Base-by-base conservation (phyloP, 2,888 invertebrate species). In the Liposcelis brunnea region DNA sequence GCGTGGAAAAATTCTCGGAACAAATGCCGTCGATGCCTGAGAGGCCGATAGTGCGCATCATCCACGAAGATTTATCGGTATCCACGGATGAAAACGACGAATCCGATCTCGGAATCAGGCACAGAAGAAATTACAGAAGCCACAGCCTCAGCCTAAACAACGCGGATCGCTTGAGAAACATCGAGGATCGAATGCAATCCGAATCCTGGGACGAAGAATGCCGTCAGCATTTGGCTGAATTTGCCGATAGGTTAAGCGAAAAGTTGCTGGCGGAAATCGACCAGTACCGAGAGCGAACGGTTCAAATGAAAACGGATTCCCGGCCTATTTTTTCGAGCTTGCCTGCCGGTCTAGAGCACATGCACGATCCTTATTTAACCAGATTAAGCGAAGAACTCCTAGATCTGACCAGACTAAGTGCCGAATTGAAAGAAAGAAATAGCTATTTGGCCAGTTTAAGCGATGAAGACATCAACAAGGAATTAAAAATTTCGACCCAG, bases 191-290 rank as follows among this genome's bases (percentile, higher is more conserved):
- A 26, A 26, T 26, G 26, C 26, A 26, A 26, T 26, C 26, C 26
- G 26, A 26, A 8, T 57, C 57, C 3, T 77, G 77, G 77, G 70
- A 70, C 45, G 74, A 76, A 53, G 75, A 77, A 50, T 74, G 75
- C 51, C 69, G 72, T 50, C 74, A 74, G 54, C 80, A 83, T 57
- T 66, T 84, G 49, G 77, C 77, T 2, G 81, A 83, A 55, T 83
- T 84, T 55, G 83, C 84, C 1, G 84, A 85, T 56, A 77, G 80
- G 57, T 64, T 85, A n/a, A 81, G 81, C 56, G 82, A 82, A 56
- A 83, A 83, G 58, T 64, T 86, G 49, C 68, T 83, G 46, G 76
- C 79, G 51, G 83, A 85, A 62, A 76, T 84, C 50, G 82, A 84
- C 56, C 56, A 58, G 47, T 61, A 60, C 48, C 57, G 61, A 43